phyloP scores from a whole-genome alignment of 2,888 invertebrate species.

The Limnephilus rhombicus region DNA sequence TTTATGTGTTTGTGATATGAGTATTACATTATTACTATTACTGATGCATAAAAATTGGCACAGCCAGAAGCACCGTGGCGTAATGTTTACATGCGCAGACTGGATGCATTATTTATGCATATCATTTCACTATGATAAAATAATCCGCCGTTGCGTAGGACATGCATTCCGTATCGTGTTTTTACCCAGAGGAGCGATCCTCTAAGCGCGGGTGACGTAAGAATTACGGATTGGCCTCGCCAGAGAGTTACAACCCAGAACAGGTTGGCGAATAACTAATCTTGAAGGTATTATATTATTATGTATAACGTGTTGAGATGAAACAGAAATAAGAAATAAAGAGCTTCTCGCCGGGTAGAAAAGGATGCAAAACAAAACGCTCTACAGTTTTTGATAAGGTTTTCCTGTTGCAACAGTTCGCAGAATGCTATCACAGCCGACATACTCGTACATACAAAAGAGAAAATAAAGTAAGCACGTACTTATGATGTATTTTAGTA shows the following conservation, averaged over 20 bases:
- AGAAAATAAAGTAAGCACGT: not conserved
- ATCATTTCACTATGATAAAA: not conserved
- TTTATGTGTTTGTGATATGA: not conserved
- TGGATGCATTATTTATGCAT: not conserved
- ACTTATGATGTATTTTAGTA: not conserved
- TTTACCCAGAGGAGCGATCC: constrained; percentile 4
- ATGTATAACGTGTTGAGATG: not conserved
- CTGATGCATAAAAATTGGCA: constrained; percentile 47
- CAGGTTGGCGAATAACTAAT: constrained; percentile 2
- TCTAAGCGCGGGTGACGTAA: constrained; percentile 33
- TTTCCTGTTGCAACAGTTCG: constrained; percentile 38
- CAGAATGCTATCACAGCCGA: not conserved
- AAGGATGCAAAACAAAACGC: not conserved
- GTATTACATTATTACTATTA: not conserved
- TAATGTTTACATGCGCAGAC: not conserved
- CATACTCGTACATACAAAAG: not conserved
- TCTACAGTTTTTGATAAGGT: not conserved
- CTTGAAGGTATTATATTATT: constrained; percentile 5
- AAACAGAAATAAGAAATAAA: not conserved
- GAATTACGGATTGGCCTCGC: constrained; percentile 14
- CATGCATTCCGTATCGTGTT: not conserved
- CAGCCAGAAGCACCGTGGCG: constrained; percentile 5
- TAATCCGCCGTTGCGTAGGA: constrained; percentile 19
- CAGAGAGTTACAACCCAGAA: not conserved
- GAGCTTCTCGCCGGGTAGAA: not conserved